phyloP scores from a whole-genome alignment of 2,797 vertebrate genomes.

The Carduelis carduelis region DNA sequence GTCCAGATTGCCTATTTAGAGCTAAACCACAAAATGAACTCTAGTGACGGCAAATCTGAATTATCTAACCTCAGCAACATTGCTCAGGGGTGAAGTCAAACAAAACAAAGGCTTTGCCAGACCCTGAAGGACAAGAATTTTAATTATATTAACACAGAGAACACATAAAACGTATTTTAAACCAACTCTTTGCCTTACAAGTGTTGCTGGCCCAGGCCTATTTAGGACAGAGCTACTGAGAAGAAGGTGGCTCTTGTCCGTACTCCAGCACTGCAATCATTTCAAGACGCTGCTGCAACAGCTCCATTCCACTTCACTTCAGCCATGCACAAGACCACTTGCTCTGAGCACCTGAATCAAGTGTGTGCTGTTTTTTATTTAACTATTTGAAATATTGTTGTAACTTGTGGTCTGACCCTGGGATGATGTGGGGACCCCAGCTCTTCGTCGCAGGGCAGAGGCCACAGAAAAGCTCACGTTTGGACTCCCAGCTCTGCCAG shows the following conservation, averaged over 20 bases:
- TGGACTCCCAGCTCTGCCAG: too few species aligned
- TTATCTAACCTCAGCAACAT: neutral
- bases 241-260: rapidly evolving
- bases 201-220: rapidly evolving
- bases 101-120: neutral
- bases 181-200: neutral
- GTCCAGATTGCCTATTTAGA: neutral
- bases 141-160: neutral
- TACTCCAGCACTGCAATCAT: rapidly evolving
- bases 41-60: neutral
- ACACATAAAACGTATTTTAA: neutral
- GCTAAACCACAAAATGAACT: neutral
- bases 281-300: neutral
- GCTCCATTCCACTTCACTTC: rapidly evolving
- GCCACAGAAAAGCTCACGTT: neutral
- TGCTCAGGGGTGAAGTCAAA: neutral
- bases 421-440: neutral
- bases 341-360: neutral
- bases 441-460: rapidly evolving
- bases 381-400: rapidly evolving
- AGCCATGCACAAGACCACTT: rapidly evolving
- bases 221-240: rapidly evolving
- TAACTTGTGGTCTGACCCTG: neutral
- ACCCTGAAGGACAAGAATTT: neutral
- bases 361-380: rapidly evolving